Percentiles rank a stretch among this genome's conserved stretches.
Evolutionary conservation across 92 coral and sea anemone genomes (phyloP).

Genomic region (Epizoanthus rinbou): DNA sequence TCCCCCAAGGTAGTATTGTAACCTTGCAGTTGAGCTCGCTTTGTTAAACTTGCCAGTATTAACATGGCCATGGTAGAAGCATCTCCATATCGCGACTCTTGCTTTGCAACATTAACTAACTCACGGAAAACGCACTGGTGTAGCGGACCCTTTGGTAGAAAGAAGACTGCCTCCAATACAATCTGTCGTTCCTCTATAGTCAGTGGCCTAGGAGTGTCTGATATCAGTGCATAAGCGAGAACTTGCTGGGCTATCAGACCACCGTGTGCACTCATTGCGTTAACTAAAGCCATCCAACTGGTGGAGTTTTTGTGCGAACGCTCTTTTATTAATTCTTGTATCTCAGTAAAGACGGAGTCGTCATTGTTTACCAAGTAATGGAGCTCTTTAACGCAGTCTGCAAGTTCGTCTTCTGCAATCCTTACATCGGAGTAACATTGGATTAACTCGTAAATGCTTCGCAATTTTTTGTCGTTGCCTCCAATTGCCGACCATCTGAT

Average conservation of each 20-base stretch:
- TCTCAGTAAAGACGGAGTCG: conserved; percentile 48
- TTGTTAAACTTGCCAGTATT: conserved; percentile 70
- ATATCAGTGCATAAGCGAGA: conserved; percentile 68
- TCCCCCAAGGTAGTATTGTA: conserved; percentile 71
- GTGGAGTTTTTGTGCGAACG: conserved; percentile 88
- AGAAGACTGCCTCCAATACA: conserved; percentile 78
- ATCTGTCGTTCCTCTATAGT: conserved; percentile 77
- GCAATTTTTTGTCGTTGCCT: conserved; percentile 59
- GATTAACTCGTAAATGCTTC: conserved; percentile 82
- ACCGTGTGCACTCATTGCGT: conserved; percentile 82
- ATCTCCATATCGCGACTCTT: conserved; percentile 19
- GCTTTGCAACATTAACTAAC: conserved; percentile 21
- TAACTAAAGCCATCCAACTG: conserved; percentile 78
- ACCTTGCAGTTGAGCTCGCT: conserved; percentile 69
- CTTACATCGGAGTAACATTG: conserved; percentile 83
- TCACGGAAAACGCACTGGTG: conserved; percentile 62
- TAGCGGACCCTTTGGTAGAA: conserved; percentile 89
- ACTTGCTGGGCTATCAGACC: conserved; percentile 69
- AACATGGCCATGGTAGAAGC: conserved; percentile 67
- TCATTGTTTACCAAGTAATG: conserved; percentile 74
- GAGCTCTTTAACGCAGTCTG: conserved; percentile 84
- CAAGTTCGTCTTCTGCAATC: conserved; percentile 75
- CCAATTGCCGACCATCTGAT: conserved; percentile 76
- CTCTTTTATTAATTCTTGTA: conserved; percentile 52
- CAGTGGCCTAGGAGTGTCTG: conserved; percentile 76